phyloP scores from a whole-genome alignment of 2,888 invertebrate species.

The Caenorhabditis plicata region DNA sequence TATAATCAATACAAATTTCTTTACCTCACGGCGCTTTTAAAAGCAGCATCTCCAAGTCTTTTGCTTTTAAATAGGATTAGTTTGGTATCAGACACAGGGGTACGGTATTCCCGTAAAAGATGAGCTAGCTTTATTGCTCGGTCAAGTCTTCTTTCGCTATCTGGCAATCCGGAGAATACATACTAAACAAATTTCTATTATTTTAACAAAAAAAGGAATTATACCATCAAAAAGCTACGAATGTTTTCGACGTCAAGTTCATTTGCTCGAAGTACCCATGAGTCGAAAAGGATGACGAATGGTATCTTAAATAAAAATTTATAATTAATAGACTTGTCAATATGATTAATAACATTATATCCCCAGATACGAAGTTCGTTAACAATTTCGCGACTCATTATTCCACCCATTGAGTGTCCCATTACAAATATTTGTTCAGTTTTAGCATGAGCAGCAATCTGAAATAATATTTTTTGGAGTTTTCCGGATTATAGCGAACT shows the following conservation, averaged over 20 bases:
- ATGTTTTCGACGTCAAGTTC: constrained; percentile 42
- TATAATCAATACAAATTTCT: neutral
- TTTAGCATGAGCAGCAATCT: constrained; percentile 44
- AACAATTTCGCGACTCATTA: constrained; percentile 52
- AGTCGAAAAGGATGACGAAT: constrained; percentile 53
- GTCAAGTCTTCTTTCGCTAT: constrained; percentile 32
- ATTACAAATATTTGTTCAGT: constrained; percentile 42
- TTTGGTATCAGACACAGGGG: constrained; percentile 31
- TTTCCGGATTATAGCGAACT: no score
- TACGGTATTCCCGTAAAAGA: constrained; percentile 41
- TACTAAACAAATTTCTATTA: constrained; percentile 20
- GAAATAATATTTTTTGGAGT: no score
- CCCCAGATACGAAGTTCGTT: constrained; percentile 34
- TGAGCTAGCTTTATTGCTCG: constrained; percentile 40
- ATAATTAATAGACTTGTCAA: neutral
- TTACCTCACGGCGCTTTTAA: constrained; percentile 51
- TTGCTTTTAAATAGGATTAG: constrained; percentile 53
- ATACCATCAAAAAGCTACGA: constrained; percentile 4
- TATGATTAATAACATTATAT: no score
- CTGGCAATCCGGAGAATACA: constrained; percentile 42
- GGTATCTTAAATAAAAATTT: constrained; percentile 36
- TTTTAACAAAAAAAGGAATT: neutral
- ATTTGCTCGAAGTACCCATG: constrained; percentile 47
- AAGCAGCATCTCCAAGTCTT: constrained; percentile 51
- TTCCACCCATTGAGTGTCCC: constrained; percentile 62